Base-by-base conservation (phyloP, 2,113 vertebrate genomes). In the Callithrix jacchus region DNA sequence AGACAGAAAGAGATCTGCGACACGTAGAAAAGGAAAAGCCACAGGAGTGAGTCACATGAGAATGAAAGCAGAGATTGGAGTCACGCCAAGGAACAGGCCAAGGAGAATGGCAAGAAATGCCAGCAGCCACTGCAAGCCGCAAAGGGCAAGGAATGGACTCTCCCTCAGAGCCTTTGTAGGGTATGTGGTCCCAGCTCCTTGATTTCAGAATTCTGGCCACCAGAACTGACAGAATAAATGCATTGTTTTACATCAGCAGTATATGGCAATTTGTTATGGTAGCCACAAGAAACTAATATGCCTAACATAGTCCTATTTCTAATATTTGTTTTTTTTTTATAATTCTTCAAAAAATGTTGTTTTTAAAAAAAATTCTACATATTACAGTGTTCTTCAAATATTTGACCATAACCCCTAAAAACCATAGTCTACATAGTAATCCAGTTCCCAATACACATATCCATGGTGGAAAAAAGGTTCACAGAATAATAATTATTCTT, bases 341-440 rank as follows among this genome's bases (percentile, higher is more conserved):
- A n/a, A 61, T 21, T 93, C 74, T 94, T 83, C 32, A 35, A 35
- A 68, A 42, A 27, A 9, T 30, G 32, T 58, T 71, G 18, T 74
- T 58, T 89, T 49, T 52, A 95, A 61, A n/a, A 88, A 95, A 47
- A 82, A 71, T 68, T 45, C 42, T 86, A 47, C 13, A 42, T 68
- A 45, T 49, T 18, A 83, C 35, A 81, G 40, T 68, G 21, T 32
- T 77, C 54, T 74, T 86, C 40, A 90, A 66, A 87, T 70, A 76
- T 49, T 58, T 73, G 68, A 81, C 27, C 40, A 49, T 68, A 80
- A 70, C 68, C 18, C 42, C 71, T 23, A 49, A 94, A 37, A 91
- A 87, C 70, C 17, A n/a, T 20, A 64, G 64, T 82, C 66, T 66
- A 23, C 25, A 45, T n/a, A 40, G 74, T 47, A 71, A 71, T 56